Percentiles rank a stretch among this genome's conserved stretches.
These are phyloP conservation scores for Alcedo atthis DNA, from an alignment of 2,797 vertebrate genomes.

Conservation along the genomic window DNA sequence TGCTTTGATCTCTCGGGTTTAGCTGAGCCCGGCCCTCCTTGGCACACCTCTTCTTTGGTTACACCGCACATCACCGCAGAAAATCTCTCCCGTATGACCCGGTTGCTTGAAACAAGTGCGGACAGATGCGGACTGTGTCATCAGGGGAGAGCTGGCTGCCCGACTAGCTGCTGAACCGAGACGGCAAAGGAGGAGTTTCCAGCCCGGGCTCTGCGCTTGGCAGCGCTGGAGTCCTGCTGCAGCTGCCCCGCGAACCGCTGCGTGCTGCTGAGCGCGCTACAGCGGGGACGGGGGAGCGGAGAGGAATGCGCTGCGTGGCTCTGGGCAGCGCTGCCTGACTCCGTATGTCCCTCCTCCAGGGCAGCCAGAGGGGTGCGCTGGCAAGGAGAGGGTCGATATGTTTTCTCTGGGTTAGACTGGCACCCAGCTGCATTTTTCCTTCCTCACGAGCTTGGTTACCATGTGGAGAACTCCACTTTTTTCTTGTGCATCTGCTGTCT, in stretches of 20 bases:
- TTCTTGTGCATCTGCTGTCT: neutral
- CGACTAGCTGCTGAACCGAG: neutral
- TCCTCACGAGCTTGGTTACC: neutral
- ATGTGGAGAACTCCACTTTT: neutral
- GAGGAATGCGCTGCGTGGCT: fast-evolving
- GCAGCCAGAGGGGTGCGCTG: neutral
- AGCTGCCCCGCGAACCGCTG: neutral
- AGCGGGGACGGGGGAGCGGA: neutral
- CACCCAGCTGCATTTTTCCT: neutral
- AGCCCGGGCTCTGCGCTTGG: neutral
- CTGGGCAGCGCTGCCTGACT: neutral
- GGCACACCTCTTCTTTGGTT: neutral
- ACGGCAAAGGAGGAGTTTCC: neutral
- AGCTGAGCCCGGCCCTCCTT: neutral
- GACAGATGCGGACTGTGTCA: neutral
- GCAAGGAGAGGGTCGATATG: neutral
- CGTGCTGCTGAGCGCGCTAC: neutral
- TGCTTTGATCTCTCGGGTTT: neutral
- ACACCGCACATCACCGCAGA: neutral
- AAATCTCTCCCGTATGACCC: neutral
- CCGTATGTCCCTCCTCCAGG: neutral
- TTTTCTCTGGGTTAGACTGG: neutral
- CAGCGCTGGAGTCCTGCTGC: neutral
- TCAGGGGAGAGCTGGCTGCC: neutral
- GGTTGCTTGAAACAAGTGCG: neutral